phyloP scores from a whole-genome alignment of 2,797 vertebrate genomes.

The Tamandua tetradactyla region DNA sequence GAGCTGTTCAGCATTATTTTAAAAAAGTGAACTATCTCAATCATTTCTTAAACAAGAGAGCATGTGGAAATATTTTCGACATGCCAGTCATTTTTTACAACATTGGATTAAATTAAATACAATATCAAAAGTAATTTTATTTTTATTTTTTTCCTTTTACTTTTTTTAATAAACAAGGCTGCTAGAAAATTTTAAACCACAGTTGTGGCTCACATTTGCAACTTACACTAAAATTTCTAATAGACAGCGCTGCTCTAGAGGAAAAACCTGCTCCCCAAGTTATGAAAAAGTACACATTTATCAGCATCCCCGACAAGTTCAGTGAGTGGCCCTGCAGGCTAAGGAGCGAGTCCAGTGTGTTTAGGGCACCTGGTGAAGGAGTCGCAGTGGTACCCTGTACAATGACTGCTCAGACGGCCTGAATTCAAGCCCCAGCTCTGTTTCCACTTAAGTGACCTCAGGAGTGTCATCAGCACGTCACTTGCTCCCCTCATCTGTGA shows the following conservation, averaged over 20 bases:
- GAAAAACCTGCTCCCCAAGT: neutral
- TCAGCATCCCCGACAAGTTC: neutral
- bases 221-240: neutral
- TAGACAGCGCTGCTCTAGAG: neutral
- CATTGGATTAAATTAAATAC: neutral
- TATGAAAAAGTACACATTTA: neutral
- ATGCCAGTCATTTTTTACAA: neutral
- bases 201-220: neutral
- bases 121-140: slow-evolving; percentile 5
- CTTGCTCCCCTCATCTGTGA: neutral
- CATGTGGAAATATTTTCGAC: neutral
- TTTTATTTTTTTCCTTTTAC: neutral
- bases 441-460: neutral
- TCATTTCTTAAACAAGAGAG: no score
- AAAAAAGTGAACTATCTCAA: no score
- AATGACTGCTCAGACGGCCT: neutral
- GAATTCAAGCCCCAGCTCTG: neutral
- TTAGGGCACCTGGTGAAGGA: neutral
- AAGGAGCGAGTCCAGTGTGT: neutral
- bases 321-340: neutral
- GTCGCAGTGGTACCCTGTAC: neutral
- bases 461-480: neutral
- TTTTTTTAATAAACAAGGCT: neutral
- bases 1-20: no score
- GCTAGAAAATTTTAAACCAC: neutral